Evolutionary conservation across 1,140 invertebrate genomes (phyloP), one percentile per base, ranked within the genome.

Genomic region (Aphelenchoides besseyi): DNA sequence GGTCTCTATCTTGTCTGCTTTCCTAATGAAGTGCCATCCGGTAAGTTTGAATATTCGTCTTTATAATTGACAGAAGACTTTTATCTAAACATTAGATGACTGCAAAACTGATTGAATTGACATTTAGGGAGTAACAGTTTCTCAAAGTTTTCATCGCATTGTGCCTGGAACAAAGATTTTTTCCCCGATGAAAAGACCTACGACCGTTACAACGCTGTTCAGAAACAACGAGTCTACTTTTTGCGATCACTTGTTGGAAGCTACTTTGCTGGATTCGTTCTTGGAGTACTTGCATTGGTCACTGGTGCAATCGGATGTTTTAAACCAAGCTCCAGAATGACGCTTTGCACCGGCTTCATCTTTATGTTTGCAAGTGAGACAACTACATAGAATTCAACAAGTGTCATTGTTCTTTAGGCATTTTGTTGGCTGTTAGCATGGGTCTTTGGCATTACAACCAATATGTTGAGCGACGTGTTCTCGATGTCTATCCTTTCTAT

Each of bases 151-250:
- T 66, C 59, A 26, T 33, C 28, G 16, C 12, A 26, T 36, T 74
- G 72, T 41, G 29, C 71, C 2, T 32, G 9, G 3, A 74, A 71
- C 62, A 67, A n/a, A n/a, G 72, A 74, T 23, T 76, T 70, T 48
- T 76, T 71, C 30, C 72, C 72, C 12, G 54, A 61, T 28, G 71
- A 68, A 12, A 29, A 29, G 23, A 28, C 29, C 2, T 28, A 35
- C 3, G 74, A 77, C 0, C 74, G 74, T n/a, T 74, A 76, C 63
- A 74, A 48, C 72, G 23, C 55, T 16, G 70, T 74, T 0, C 71
- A 76, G 57, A 69, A 54, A 23, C 77, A 79, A 48, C 62, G 77
- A 53, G 32, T 79, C 12, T 79, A 77, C 70, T 73, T 77, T 16
- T 71, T 79, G 29, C 62, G 76, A 26, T 73, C 36, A 36, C 54